Conservation (phyloP, 2,113 vertebrate species). For the Scolopax mira region DNA sequence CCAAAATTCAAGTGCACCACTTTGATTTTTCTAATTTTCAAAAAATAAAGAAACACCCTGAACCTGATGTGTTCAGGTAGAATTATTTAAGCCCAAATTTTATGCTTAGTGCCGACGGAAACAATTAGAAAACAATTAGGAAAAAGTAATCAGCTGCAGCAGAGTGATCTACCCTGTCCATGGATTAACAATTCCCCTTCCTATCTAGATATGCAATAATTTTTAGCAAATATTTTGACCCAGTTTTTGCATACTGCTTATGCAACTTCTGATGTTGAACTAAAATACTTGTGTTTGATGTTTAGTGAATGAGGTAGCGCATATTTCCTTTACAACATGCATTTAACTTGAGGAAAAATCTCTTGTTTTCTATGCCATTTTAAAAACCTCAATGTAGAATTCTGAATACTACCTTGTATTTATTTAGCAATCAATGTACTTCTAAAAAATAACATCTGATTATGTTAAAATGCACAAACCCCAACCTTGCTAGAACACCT, state of each 20-base stretch:
- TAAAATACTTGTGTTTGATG: not conserved
- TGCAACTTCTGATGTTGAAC: slow-evolving; percentile 5
- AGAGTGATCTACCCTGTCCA: not conserved
- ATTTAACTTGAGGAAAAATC: not conserved
- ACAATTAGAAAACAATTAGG: not conserved
- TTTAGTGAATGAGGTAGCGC: not conserved
- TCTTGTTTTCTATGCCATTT: not conserved
- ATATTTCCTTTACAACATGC: not conserved
- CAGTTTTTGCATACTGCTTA: slow-evolving; percentile 7
- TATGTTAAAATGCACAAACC: not conserved
- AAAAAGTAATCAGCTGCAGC: not conserved
- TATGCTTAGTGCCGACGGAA: not conserved
- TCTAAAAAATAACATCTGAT: not conserved
- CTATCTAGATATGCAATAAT: not conserved
- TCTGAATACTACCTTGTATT: not conserved
- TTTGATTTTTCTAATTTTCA: not conserved
- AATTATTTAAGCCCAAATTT: not conserved
- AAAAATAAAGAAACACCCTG: not conserved
- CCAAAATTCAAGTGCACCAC: not conserved
- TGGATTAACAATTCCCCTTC: slow-evolving; percentile 11
- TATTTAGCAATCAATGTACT: not conserved
- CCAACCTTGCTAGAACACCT: not conserved
- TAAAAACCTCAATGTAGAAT: not conserved
- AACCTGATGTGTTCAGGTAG: not conserved
- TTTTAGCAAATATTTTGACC: slow-evolving; percentile 41